These are phyloP conservation scores for Thripadectes ignobilis DNA, from an alignment of 2,797 vertebrate genomes.

Conservation along the genomic window DNA sequence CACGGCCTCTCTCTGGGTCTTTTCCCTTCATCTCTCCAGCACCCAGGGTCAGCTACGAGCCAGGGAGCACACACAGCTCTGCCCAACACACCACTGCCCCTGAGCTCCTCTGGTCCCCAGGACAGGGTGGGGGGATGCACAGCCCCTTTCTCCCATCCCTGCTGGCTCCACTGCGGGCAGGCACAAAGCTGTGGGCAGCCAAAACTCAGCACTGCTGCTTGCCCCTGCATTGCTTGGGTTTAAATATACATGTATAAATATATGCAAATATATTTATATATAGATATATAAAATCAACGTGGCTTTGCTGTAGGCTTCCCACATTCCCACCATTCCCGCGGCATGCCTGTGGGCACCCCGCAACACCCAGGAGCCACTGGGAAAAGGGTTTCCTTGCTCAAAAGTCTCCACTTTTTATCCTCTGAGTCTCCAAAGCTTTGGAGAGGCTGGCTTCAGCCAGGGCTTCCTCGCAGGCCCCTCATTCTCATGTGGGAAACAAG, in stretches of 20 bases:
- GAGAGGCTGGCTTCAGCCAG: neutral
- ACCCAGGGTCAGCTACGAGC: neutral
- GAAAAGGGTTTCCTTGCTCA: neutral
- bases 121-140: neutral
- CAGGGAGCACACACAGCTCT: neutral
- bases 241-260: neutral
- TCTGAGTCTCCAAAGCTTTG: neutral
- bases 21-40: neutral
- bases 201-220: neutral
- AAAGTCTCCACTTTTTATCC: neutral
- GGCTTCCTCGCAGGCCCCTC: neutral
- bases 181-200: neutral
- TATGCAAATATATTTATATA: neutral
- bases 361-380: neutral
- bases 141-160: neutral
- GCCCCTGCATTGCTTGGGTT: neutral
- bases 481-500: neutral
- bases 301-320: neutral
- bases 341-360: neutral
- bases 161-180: neutral
- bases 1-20: neutral
- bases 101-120: accelerated
- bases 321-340: neutral
- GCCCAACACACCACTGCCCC: neutral
- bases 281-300: neutral